A percentile compares a stretch with the other conserved stretches of the same genome.
phyloP scores from a whole-genome alignment of 1,140 invertebrate species.

The Lutraria rhynchaena region DNA sequence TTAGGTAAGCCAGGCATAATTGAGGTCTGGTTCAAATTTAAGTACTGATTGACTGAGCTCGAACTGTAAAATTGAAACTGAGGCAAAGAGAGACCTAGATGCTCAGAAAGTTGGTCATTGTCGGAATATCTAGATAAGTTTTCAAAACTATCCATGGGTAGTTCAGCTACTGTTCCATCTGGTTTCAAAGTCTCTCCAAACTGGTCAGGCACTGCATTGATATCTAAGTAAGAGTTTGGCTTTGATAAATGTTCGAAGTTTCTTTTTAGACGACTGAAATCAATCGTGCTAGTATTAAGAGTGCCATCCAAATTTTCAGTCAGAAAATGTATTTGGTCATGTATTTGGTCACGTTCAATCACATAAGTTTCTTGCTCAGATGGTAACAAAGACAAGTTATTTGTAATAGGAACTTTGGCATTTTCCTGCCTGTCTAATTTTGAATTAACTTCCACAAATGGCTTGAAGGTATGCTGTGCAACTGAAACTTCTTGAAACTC shows the following conservation, averaged over 20 bases:
- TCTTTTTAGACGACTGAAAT: constrained; percentile 18
- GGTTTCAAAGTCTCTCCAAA: constrained; percentile 22
- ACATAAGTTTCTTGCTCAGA: background rate
- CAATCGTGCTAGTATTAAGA: constrained; percentile 20
- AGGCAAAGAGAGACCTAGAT: constrained; percentile 3
- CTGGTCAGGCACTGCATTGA: background rate
- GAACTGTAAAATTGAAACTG: constrained; percentile 11
- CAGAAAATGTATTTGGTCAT: constrained; percentile 42
- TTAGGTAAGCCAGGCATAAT: too few relatives aligned
- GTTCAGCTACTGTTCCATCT: constrained; percentile 38
- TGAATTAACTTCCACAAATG: too few relatives aligned
- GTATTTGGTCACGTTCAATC: constrained; percentile 30
- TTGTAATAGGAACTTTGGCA: too few relatives aligned
- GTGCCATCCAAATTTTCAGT: constrained; percentile 51
- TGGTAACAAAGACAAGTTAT: too few relatives aligned
- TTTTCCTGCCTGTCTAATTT: too few relatives aligned
- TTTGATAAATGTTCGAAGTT: constrained; percentile 8
- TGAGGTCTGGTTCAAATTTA: background rate
- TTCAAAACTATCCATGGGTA: background rate
- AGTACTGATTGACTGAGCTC: constrained; percentile 15
- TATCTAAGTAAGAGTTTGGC: background rate
- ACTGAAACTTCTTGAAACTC: too few relatives aligned
- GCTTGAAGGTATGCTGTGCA: too few relatives aligned
- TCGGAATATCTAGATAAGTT: background rate
- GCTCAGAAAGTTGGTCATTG: background rate